A percentile compares a stretch with the other conserved stretches of the same genome.
phyloP scores from a whole-genome alignment of 2,113 vertebrate genomes.

The Cephalopholis sonnerati region DNA sequence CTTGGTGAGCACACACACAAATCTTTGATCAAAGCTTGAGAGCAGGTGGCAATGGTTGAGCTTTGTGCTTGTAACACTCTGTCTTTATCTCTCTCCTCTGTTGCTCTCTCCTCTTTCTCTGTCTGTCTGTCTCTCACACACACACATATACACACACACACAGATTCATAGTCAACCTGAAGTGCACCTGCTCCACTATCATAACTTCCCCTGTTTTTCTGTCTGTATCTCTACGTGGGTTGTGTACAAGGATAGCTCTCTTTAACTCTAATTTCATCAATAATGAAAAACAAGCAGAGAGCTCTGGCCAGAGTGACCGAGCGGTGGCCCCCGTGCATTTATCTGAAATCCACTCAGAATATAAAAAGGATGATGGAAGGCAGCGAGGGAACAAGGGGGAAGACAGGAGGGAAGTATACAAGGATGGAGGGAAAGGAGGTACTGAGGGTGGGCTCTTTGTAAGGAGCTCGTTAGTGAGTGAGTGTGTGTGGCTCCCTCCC shows the following conservation, averaged over 20 bases:
- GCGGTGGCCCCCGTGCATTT: background rate
- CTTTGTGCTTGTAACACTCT: constrained; percentile 9
- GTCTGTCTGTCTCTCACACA: background rate
- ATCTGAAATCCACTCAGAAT: background rate
- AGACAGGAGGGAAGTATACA: background rate
- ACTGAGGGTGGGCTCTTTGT: constrained; percentile 39
- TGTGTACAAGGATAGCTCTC: background rate
- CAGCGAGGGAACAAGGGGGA: background rate
- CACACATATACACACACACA: background rate
- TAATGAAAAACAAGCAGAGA: constrained; percentile 23
- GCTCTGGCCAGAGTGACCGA: background rate
- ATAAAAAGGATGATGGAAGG: constrained; percentile 9
- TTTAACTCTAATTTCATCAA: constrained; percentile 20
- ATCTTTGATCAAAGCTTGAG: constrained; percentile 44
- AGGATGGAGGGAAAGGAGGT: constrained; percentile 10
- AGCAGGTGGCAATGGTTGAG: constrained; percentile 45
- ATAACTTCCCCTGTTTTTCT: constrained; percentile 26
- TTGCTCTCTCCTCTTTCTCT: background rate
- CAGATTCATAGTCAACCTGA: constrained; percentile 27
- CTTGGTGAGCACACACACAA: constrained; percentile 7
- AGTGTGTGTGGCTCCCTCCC: constrained; percentile 33
- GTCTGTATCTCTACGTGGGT: background rate
- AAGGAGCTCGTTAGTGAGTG: constrained; percentile 60
- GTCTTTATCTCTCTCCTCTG: constrained; percentile 1
- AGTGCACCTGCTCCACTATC: constrained; percentile 40